Evolutionary conservation across 2,113 vertebrate genomes (phyloP).

Genomic region (Sphyrna mokarran): DNA sequence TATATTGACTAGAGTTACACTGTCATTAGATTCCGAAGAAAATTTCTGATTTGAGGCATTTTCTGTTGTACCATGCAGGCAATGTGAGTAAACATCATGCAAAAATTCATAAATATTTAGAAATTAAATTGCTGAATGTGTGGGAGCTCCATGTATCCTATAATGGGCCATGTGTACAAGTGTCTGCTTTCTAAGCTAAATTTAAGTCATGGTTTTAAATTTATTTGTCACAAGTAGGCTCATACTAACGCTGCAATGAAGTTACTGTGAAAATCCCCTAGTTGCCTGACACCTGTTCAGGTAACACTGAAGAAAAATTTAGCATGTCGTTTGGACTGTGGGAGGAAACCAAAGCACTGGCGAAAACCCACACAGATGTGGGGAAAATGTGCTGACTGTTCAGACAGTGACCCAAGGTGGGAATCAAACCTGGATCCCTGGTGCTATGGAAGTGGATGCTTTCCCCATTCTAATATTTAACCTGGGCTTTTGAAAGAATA

Average conservation of each 20-base stretch:
- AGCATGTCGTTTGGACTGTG: no score
- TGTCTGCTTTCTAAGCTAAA: background rate
- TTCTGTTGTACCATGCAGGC: background rate
- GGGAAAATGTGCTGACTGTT: no score
- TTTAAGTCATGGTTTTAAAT: no score
- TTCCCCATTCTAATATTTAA: background rate
- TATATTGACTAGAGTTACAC: background rate
- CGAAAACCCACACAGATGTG: no score
- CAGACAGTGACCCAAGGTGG: no score
- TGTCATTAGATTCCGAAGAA: background rate
- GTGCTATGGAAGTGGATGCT: background rate
- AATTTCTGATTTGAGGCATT: background rate
- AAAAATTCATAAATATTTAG: background rate
- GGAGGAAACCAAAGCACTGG: no score
- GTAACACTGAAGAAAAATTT: no score
- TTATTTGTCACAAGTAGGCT: no score
- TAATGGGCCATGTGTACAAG: background rate
- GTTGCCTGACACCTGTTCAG: no score
- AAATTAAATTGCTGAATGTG: background rate
- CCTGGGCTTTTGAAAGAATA: background rate
- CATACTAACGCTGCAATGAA: no score
- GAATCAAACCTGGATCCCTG: no score
- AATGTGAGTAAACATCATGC: background rate
- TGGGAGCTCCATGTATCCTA: background rate
- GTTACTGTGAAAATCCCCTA: no score